These are phyloP conservation scores for Rhinichthys osculus DNA, from an alignment of 2,797 vertebrate species.

Conservation along the genomic window DNA sequence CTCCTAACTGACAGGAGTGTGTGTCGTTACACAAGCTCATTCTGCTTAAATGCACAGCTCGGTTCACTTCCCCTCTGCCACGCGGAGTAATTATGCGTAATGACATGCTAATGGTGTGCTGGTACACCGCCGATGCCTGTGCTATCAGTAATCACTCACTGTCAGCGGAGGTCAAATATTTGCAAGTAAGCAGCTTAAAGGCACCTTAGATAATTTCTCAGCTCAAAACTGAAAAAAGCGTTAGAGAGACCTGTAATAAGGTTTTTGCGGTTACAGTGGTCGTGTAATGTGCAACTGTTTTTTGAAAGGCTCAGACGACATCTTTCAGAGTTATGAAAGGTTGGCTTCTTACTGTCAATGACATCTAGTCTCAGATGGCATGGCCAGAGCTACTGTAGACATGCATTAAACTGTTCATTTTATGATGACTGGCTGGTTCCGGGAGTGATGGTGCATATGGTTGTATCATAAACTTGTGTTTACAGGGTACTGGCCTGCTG, in stretches of 20 bases:
- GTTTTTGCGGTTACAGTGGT: not conserved
- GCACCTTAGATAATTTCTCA: conserved; percentile 78
- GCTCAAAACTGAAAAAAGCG: conserved; percentile 59
- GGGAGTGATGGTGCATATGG: not conserved
- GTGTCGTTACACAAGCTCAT: conserved; percentile 78
- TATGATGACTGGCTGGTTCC: not conserved
- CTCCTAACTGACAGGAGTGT: conserved; percentile 37
- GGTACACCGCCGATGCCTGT: conserved; percentile 66
- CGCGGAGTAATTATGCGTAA: conserved; percentile 87
- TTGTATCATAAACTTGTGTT: not conserved
- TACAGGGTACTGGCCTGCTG: not conserved
- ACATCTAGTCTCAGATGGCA: not conserved
- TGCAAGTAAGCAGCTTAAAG: conserved; percentile 73
- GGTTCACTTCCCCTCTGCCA: conserved; percentile 60
- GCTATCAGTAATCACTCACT: conserved; percentile 83
- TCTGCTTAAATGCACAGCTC: conserved; percentile 80
- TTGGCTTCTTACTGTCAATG: not conserved
- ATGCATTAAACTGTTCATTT: not conserved
- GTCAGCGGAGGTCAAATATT: conserved; percentile 83
- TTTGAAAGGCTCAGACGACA: not conserved
- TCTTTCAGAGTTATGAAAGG: not conserved
- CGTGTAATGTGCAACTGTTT: not conserved
- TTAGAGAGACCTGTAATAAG: conserved; percentile 14
- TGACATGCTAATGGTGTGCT: conserved; percentile 84
- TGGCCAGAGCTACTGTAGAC: not conserved